A percentile compares a stretch with the other conserved stretches of the same genome.
Evolutionary conservation across 2,888 invertebrate species (phyloP).

Genomic region (Cordilura impudica): DNA sequence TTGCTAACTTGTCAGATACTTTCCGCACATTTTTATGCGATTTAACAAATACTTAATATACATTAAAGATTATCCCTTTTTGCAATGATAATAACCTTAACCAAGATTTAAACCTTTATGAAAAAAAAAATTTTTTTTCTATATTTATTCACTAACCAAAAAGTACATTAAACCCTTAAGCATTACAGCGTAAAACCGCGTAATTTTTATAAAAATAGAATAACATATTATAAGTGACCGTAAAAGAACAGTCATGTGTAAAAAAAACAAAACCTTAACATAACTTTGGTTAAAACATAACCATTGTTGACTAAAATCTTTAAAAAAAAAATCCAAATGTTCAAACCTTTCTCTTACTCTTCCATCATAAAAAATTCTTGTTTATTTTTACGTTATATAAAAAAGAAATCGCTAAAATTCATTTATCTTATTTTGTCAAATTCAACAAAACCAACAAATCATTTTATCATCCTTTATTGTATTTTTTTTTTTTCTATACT

Average conservation of each 20-base stretch:
- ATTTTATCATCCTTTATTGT: slow-evolving; percentile 39
- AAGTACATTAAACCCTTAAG: slow-evolving; percentile 59
- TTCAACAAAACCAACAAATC: slow-evolving; percentile 65
- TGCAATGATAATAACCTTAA: neutral
- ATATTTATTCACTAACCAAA: slow-evolving; percentile 52
- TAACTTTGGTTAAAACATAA: slow-evolving; percentile 55
- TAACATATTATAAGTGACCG: slow-evolving; percentile 58
- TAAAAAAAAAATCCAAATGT: slow-evolving; percentile 24
- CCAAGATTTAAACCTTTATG: slow-evolving; percentile 5
- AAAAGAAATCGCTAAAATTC: slow-evolving; percentile 64
- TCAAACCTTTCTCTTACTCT: slow-evolving; percentile 34
- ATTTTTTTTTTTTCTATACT: neutral
- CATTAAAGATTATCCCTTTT: neutral
- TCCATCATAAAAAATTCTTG: neutral
- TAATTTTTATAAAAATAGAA: slow-evolving; percentile 58
- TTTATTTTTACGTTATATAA: neutral
- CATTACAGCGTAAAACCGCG: slow-evolving; percentile 63
- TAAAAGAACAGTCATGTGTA: slow-evolving; percentile 56
- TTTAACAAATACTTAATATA: neutral
- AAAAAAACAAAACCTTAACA: slow-evolving; percentile 52
- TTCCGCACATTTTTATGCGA: neutral
- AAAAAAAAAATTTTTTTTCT: neutral
- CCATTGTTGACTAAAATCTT: slow-evolving; percentile 59
- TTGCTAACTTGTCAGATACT: neutral
- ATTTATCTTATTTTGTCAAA: slow-evolving; percentile 76